These are phyloP conservation scores for Syrmaticus mikado DNA, from an alignment of 2,113 vertebrate genomes.

Conservation along the genomic window DNA sequence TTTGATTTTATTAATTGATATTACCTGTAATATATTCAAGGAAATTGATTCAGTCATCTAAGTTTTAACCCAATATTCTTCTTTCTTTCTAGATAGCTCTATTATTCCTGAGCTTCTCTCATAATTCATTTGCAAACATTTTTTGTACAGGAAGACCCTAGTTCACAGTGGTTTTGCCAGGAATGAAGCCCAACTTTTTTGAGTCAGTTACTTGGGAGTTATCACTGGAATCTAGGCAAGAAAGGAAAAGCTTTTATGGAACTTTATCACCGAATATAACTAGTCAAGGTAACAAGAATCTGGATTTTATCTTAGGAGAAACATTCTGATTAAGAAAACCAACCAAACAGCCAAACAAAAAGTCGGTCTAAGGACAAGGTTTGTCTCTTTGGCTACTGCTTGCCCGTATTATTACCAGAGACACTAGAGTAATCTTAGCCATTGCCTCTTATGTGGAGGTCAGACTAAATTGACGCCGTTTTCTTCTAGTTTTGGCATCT, in stretches of 20 bases:
- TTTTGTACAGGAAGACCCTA: neutral
- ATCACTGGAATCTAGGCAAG: neutral
- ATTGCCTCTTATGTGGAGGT: neutral
- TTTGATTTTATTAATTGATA: slow-evolving; percentile 32
- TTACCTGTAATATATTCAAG: neutral
- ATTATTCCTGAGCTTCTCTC: neutral
- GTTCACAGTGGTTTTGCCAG: neutral
- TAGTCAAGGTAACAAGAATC: neutral
- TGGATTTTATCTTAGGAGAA: neutral
- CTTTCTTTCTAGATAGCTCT: neutral
- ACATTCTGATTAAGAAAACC: neutral
- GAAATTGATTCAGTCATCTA: slow-evolving; percentile 1
- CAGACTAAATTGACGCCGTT: neutral
- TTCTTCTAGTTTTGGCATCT: neutral
- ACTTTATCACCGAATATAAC: neutral
- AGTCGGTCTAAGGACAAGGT: neutral
- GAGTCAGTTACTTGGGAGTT: slow-evolving; percentile 10
- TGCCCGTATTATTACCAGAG: neutral
- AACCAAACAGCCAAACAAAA: neutral
- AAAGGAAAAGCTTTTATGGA: neutral
- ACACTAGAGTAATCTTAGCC: neutral
- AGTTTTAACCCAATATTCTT: neutral
- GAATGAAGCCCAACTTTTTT: neutral
- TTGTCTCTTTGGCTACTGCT: neutral
- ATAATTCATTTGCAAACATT: neutral